A percentile compares a stretch with the other conserved stretches of the same genome.
These are phyloP conservation scores for Hipposideros armiger DNA, from an alignment of 2,113 vertebrate species.

Conservation along the genomic window DNA sequence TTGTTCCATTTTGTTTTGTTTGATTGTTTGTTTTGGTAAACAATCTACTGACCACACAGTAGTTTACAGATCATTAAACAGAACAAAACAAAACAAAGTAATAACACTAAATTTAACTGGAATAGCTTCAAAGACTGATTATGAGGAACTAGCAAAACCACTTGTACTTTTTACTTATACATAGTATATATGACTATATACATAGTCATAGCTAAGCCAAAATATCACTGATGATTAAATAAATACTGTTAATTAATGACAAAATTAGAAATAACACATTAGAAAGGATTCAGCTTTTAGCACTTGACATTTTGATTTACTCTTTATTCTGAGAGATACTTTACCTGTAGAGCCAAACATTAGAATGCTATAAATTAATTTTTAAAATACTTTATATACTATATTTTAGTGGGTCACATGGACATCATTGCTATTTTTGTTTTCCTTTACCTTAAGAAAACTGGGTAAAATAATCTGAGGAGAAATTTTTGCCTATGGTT, in stretches of 20 bases:
- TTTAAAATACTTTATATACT: neutral
- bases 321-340: neutral
- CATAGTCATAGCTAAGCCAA: slow-evolving; percentile 45
- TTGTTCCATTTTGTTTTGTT: neutral
- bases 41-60: neutral
- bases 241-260: slow-evolving; percentile 35
- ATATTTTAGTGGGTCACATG: neutral
- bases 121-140: neutral
- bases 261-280: slow-evolving; percentile 8
- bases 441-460: neutral
- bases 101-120: neutral
- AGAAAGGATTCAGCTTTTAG: neutral
- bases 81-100: neutral
- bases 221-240: slow-evolving; percentile 48
- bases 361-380: neutral
- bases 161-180: neutral
- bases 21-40: neutral
- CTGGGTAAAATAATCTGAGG: neutral
- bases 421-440: neutral
- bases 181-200: neutral
- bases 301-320: neutral
- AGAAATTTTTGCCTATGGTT: neutral
- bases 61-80: neutral
- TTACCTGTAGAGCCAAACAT: neutral
- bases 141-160: neutral